Evolutionary conservation across 2,113 vertebrate species (phyloP), one percentile per base, ranked within the genome.

Genomic region (Chloropsis cyanopogon): DNA sequence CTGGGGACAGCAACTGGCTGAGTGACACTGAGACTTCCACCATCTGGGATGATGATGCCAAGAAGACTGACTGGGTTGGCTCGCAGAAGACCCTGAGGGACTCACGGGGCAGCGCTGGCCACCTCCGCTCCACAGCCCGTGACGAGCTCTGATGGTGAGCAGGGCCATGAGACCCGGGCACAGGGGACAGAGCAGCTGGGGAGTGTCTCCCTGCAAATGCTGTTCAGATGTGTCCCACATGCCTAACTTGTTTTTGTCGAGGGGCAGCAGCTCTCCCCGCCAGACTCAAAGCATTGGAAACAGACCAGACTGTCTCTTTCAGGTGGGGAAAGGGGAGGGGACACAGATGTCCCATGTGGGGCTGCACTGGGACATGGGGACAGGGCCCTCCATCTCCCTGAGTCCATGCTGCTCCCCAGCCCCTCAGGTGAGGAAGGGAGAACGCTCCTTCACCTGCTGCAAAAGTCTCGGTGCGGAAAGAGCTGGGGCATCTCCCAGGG

Each of bases 11-110:
- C 0, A 96, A 98, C 84, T 99, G 99, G 99, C 97, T 99, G 95
- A 99, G 99, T 3, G 99, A 99, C 98, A 99, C 99, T 0, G 99
- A 99, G 97, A 99, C 99, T 1, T 99, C 99, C 39, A 99, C 99
- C 6, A 98, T 99, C 93, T 99, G 99, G 99, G 98, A 99, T 0
- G 98, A 99, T 0, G 99, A 99, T 95, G 63, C 97, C 7, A 98
- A 98, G 24, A 98, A 97, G 82, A 98, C 99, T 0, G 98, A 98
- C 86, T 99, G 99, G 99, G 98, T 97, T 8, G 99, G 99, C 52
- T 99, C 99, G 0, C 98, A 98, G 66, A 99, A 99, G 97, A 99
- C 97, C 20, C 97, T 98, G 56, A 99, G 99, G 33, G 98, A 97
- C 25, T 83, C 97, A 1, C 78, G 90, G 13, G 93, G 96, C 14